phyloP scores from a whole-genome alignment of 2,888 invertebrate genomes.

The Arctia plantaginis region DNA sequence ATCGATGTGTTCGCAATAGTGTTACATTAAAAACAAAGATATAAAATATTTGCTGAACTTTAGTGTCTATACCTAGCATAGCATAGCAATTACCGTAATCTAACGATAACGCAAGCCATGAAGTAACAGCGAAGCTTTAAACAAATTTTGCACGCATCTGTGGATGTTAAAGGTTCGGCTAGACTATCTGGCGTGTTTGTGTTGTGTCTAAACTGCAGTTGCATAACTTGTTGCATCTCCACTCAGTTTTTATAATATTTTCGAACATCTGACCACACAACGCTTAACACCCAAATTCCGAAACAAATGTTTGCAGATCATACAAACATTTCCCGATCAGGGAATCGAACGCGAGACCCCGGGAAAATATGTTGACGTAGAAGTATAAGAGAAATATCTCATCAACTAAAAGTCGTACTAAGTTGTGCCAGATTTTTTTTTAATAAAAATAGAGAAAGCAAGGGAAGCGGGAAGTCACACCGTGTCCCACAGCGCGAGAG shows the following conservation, averaged over 20 bases:
- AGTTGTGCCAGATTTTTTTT: neutral
- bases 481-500: too few relatives aligned
- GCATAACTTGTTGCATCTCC: neutral
- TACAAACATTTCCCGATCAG: too few relatives aligned
- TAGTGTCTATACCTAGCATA: neutral
- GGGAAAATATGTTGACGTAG: neutral
- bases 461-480: too few relatives aligned
- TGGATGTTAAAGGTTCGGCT: constrained; percentile 5
- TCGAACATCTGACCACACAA: too few relatives aligned
- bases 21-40: neutral
- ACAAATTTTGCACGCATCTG: neutral
- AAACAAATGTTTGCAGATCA: too few relatives aligned
- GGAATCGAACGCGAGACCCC: neutral
- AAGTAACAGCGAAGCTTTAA: neutral
- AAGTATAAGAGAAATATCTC: neutral
- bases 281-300: too few relatives aligned
- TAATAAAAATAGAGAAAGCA: too few relatives aligned
- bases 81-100: neutral
- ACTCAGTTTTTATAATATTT: neutral
- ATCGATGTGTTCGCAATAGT: neutral
- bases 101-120: neutral
- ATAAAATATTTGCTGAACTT: neutral
- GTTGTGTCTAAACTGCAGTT: constrained; percentile 1
- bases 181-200: constrained; percentile 13
- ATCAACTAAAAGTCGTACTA: neutral